A percentile compares a stretch with the other conserved stretches of the same genome.
phyloP scores from a whole-genome alignment of 2,888 invertebrate species.

The Cephus sareptanus region DNA sequence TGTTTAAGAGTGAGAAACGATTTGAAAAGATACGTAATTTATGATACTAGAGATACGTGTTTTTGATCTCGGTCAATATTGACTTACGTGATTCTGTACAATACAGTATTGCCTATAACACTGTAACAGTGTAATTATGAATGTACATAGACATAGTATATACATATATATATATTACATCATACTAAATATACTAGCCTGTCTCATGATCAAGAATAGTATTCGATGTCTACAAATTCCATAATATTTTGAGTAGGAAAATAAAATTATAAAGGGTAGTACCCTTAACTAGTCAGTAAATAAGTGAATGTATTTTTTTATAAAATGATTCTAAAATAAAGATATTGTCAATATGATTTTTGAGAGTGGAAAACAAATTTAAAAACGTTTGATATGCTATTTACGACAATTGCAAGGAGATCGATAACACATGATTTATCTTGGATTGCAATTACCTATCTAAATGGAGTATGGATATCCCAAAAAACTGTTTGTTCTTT shows the following conservation, averaged over 20 bases:
- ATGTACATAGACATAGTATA: not conserved
- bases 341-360: not conserved
- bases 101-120: not conserved
- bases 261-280: not conserved
- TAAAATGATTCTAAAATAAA: constrained; percentile 31
- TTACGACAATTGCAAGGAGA: not conserved
- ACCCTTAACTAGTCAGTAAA: constrained; percentile 57
- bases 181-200: not conserved
- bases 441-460: not conserved
- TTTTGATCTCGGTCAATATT: not conserved
- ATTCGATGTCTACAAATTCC: not conserved
- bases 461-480: not conserved
- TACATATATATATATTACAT: not conserved
- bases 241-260: not conserved
- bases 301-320: constrained; percentile 62
- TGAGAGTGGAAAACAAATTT: not conserved
- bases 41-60: not conserved
- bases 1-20: not conserved
- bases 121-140: not conserved
- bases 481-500: not conserved
- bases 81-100: not conserved
- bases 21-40: not conserved
- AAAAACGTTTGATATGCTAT: not conserved
- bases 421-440: not conserved
- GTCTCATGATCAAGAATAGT: not conserved